phyloP scores from a whole-genome alignment of 2,797 vertebrate species.

The Spondyliosoma cantharus region DNA sequence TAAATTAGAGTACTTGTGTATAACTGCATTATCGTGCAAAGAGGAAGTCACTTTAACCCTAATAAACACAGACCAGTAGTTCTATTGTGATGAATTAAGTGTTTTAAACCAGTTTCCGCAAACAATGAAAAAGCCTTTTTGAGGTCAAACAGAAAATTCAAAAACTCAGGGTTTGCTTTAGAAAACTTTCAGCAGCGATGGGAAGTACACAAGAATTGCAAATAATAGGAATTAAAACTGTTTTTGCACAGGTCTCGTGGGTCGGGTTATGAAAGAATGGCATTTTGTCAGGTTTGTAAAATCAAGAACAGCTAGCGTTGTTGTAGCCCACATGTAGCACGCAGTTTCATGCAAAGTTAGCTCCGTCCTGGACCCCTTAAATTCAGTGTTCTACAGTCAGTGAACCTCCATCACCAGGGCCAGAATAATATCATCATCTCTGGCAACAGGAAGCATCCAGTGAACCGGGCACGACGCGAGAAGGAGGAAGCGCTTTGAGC shows the following conservation, averaged over 20 bases:
- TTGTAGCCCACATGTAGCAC: neutral
- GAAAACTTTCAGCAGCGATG: neutral
- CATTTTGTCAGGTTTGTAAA: neutral
- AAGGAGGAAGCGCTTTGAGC: neutral
- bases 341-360: neutral
- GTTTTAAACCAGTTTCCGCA: conserved; percentile 5
- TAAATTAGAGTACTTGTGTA: neutral
- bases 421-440: neutral
- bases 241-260: neutral
- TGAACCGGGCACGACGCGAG: neutral
- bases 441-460: neutral
- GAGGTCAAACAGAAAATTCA: neutral
- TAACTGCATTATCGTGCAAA: neutral
- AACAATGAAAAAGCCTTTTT: neutral
- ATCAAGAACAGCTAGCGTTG: neutral
- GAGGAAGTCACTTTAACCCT: neutral
- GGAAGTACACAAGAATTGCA: too few relatives aligned
- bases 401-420: neutral
- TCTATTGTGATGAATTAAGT: neutral
- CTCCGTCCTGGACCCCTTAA: neutral
- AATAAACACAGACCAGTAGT: neutral
- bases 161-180: neutral
- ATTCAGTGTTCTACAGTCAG: neutral
- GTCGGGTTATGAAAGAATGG: neutral
- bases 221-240: neutral